Evolutionary conservation across 2,113 vertebrate species (phyloP).

Genomic region (Scomber japonicus): DNA sequence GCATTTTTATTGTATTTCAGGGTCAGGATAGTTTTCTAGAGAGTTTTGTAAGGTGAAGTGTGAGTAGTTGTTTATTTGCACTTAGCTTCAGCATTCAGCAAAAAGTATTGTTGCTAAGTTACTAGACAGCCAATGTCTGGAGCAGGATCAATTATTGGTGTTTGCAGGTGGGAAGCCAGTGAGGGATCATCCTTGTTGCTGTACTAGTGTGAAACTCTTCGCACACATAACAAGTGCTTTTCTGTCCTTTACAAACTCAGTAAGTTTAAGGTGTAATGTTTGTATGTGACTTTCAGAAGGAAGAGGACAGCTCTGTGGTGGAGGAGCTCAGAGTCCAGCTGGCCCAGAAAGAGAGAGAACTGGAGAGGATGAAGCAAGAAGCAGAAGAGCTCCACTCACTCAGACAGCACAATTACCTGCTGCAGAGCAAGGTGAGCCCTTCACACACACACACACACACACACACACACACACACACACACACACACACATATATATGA

Average conservation of each 20-base stretch:
- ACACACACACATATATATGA: too few relatives aligned
- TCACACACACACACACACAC: background rate
- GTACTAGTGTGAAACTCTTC: too few relatives aligned
- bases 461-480: too few relatives aligned
- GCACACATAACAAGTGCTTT: too few relatives aligned
- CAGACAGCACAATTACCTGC: constrained; percentile 90
- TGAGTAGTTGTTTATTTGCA: background rate
- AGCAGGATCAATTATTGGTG: too few relatives aligned
- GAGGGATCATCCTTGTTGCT: too few relatives aligned
- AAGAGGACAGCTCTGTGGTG: constrained; percentile 78
- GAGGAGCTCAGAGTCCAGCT: constrained; percentile 82
- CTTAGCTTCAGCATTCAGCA: background rate
- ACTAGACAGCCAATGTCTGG: too few relatives aligned
- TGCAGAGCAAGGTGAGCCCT: constrained; percentile 89
- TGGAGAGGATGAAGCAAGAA: constrained; percentile 82
- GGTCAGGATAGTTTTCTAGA: background rate
- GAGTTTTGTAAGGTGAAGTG: too few relatives aligned
- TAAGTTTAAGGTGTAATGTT: background rate
- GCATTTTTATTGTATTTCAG: background rate
- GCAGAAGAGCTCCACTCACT: constrained; percentile 85
- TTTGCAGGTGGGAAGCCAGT: too few relatives aligned
- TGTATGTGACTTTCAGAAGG: constrained; percentile 38
- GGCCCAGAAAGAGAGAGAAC: constrained; percentile 84
- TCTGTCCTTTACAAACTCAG: background rate
- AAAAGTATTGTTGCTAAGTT: background rate